Conservation (phyloP, 2,797 vertebrate genomes). For the Pelochelys cantorii region DNA sequence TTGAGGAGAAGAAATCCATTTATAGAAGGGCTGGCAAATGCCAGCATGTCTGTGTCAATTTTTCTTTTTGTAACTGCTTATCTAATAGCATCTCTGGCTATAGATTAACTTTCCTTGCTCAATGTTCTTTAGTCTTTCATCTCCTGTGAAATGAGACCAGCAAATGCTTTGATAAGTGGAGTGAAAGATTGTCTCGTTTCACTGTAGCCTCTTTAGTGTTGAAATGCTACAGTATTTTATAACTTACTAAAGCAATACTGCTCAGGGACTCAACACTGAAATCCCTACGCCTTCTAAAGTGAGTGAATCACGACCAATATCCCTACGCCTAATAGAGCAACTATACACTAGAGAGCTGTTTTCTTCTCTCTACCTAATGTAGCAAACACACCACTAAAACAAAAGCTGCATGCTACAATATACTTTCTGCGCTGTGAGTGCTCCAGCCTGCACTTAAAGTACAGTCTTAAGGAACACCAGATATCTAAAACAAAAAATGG, state of each 20-base stretch:
- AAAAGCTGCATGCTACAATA: background rate
- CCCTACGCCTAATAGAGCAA: constrained; percentile 35
- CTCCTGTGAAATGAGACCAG: constrained; percentile 10
- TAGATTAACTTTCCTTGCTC: constrained; percentile 32
- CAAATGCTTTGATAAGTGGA: constrained; percentile 40
- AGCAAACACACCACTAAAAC: constrained; percentile 19
- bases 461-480: background rate
- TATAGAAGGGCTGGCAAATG: background rate
- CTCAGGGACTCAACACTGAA: constrained; percentile 1
- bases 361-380: constrained; percentile 8
- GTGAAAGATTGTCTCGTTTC: constrained; percentile 24
- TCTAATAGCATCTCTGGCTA: background rate
- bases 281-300: constrained; percentile 41
- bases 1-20: background rate
- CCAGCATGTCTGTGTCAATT: background rate
- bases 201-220: constrained; percentile 20
- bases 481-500: background rate
- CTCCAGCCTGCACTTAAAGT: background rate
- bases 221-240: constrained; percentile 39
- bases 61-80: background rate
- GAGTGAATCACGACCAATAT: constrained; percentile 30
- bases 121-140: constrained; percentile 30
- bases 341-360: constrained; percentile 22
- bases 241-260: background rate
- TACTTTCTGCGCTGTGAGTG: background rate